These are phyloP conservation scores for Penaeus vannamei DNA, from an alignment of 1,140 invertebrate species.

Conservation along the genomic window DNA sequence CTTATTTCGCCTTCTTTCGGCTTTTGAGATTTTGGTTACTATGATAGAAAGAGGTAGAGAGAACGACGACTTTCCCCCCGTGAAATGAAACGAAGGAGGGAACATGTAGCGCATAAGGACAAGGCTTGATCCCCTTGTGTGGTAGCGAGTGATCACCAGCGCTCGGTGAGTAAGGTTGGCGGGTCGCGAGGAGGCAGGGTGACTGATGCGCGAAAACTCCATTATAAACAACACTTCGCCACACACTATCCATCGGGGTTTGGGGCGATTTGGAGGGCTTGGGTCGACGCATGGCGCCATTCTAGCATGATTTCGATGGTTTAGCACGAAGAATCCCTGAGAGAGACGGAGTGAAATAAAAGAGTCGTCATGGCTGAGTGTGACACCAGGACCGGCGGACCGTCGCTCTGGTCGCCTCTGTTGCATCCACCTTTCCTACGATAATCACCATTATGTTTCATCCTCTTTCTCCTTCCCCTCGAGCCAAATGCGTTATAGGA, in stretches of 20 bases:
- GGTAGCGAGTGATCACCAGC: conserved; percentile 62
- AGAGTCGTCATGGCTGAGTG: conserved; percentile 41
- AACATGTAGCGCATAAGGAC: not conserved
- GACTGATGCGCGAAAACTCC: conserved; percentile 62
- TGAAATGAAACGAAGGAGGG: not conserved
- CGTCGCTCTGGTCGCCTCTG: conserved; percentile 43
- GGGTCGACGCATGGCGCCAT: too few relatives aligned
- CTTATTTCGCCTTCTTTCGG: not conserved
- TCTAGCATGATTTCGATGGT: too few relatives aligned
- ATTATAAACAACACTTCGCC: not conserved
- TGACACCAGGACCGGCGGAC: conserved; percentile 63
- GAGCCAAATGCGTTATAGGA: too few relatives aligned
- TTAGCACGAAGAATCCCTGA: too few relatives aligned
- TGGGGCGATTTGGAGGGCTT: too few relatives aligned
- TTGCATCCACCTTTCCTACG: conserved; percentile 52
- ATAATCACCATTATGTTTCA: conserved; percentile 49
- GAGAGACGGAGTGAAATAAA: not conserved
- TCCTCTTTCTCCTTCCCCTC: too few relatives aligned
- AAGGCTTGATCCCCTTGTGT: conserved; percentile 61
- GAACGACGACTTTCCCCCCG: not conserved
- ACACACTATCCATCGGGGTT: not conserved
- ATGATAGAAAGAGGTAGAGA: not conserved
- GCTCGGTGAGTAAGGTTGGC: conserved; percentile 62
- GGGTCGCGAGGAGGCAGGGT: conserved; percentile 47
- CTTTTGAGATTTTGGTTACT: not conserved